Conservation (phyloP, 2,888 invertebrate genomes). For the Masnerella sp. region DNA sequence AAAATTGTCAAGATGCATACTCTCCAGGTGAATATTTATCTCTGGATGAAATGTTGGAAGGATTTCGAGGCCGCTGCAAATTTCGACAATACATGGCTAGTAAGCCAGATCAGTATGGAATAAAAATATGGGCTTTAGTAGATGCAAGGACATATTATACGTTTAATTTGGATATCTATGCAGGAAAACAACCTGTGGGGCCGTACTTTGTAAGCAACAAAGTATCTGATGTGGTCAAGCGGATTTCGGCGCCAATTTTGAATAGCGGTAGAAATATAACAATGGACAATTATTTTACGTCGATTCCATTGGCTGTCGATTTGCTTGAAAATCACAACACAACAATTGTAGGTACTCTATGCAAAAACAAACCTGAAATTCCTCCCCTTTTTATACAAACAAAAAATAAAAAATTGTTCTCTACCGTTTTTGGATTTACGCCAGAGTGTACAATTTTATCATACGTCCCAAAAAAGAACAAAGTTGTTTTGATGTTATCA, state of each 20-base stretch:
- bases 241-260: conserved; percentile 61
- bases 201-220: conserved; percentile 64
- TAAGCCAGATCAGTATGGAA: conserved; percentile 46
- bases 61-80: background rate
- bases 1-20: background rate
- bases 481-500: conserved; percentile 59
- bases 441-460: conserved; percentile 59
- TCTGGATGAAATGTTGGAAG: background rate
- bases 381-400: conserved; percentile 33
- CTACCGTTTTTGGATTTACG: conserved; percentile 6
- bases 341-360: conserved; percentile 61
- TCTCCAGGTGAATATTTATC: background rate
- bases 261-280: conserved; percentile 65
- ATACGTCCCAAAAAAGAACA: conserved; percentile 66
- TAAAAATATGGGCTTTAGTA: conserved; percentile 47
- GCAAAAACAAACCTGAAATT: conserved; percentile 60
- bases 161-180: conserved; percentile 67
- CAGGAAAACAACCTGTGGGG: conserved; percentile 66
- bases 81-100: background rate
- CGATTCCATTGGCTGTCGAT: conserved; percentile 63
- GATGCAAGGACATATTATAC: conserved; percentile 46
- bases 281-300: conserved; percentile 66
- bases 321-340: conserved; percentile 59
- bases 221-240: conserved; percentile 64
- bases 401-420: background rate